Conservation (phyloP, 2,888 invertebrate genomes). For the Calliphora vomitoria region DNA sequence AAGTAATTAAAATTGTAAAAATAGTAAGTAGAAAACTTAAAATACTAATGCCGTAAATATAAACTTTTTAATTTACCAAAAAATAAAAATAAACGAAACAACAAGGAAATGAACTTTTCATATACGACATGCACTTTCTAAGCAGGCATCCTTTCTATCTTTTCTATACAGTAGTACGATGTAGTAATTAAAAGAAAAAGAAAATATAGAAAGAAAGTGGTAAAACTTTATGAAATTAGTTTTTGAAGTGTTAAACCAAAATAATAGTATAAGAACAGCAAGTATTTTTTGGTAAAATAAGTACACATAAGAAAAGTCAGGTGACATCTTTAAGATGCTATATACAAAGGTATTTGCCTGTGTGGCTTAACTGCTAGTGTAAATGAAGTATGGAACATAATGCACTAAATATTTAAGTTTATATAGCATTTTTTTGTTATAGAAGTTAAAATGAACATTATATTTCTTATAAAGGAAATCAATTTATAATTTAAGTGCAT, state of each 20-base stretch:
- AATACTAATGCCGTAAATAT: conserved; percentile 63
- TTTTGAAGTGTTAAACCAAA: conserved; percentile 60
- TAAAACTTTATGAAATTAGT: conserved; percentile 66
- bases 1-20: conserved; percentile 71
- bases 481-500: too few relatives aligned
- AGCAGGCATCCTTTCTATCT: conserved; percentile 14
- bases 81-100: conserved; percentile 35
- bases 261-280: not conserved
- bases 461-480: too few relatives aligned
- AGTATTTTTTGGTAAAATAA: conserved; percentile 1
- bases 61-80: conserved; percentile 55
- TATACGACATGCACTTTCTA: conserved; percentile 23
- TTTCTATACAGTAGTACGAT: not conserved
- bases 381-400: too few relatives aligned
- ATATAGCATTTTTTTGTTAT: too few relatives aligned
- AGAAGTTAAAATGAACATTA: too few relatives aligned
- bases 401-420: too few relatives aligned
- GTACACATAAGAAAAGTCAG: conserved; percentile 8
- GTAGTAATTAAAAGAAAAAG: conserved; percentile 41
- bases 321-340: not conserved
- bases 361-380: too few relatives aligned
- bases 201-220: conserved; percentile 25
- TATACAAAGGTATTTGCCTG: too few relatives aligned
- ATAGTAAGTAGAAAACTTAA: conserved; percentile 64
- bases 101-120: conserved; percentile 49